phyloP scores from a whole-genome alignment of 2,888 invertebrate genomes.

The Brachynemurus nebulosus region DNA sequence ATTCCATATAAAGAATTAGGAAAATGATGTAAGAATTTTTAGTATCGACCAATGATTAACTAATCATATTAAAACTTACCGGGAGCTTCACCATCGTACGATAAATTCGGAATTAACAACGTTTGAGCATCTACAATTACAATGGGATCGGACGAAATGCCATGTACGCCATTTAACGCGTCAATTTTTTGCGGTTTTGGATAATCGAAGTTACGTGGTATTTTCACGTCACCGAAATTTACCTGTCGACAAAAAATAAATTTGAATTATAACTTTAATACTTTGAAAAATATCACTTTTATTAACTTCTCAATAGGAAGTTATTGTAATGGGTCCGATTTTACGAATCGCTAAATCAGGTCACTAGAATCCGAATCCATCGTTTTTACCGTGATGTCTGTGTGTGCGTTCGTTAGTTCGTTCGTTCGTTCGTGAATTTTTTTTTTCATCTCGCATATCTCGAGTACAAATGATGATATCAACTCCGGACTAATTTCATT shows the following conservation, averaged over 20 bases:
- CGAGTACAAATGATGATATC: too few species aligned
- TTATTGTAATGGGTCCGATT: too few species aligned
- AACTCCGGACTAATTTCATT: too few species aligned
- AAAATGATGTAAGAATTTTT: background rate
- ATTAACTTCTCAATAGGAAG: too few species aligned
- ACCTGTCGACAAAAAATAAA: slow-evolving; percentile 40
- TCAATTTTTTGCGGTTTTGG: slow-evolving; percentile 73
- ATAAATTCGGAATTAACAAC: slow-evolving; percentile 76
- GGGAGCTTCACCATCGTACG: slow-evolving; percentile 85
- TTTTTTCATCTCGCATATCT: too few species aligned
- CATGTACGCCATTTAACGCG: slow-evolving; percentile 65
- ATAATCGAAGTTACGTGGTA: slow-evolving; percentile 63
- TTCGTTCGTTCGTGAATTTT: too few species aligned
- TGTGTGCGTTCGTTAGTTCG: too few species aligned
- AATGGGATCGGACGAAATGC: slow-evolving; percentile 70
- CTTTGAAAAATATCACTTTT: too few species aligned
- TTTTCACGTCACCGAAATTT: slow-evolving; percentile 78
- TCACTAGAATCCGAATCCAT: too few species aligned
- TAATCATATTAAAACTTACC: slow-evolving; percentile 44
- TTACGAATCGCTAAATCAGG: too few species aligned
- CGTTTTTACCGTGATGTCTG: too few species aligned
- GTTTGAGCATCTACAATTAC: slow-evolving; percentile 90
- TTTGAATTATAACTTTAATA: too few species aligned
- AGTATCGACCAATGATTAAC: background rate
- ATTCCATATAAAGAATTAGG: background rate